phyloP scores from a whole-genome alignment of 1,140 invertebrate genomes.

The Trichonephila clavata region DNA sequence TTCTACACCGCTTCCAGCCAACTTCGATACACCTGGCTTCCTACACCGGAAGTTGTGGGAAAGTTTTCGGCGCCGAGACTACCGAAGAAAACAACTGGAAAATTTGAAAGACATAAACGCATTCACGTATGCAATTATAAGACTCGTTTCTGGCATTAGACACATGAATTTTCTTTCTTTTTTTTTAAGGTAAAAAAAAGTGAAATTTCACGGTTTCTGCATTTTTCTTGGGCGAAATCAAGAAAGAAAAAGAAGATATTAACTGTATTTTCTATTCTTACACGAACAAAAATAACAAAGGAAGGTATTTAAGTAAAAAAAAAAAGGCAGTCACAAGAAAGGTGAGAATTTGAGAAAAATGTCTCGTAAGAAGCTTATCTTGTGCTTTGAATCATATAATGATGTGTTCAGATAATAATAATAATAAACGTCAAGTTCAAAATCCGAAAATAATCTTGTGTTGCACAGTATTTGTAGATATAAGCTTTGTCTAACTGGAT shows the following conservation, averaged over 20 bases:
- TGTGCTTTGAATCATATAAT: too few relatives aligned
- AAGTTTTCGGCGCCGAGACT: not conserved
- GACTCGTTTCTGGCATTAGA: not conserved
- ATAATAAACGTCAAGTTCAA: too few relatives aligned
- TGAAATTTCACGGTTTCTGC: not conserved
- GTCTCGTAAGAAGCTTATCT: too few relatives aligned
- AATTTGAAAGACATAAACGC: not conserved
- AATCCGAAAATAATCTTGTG: too few relatives aligned
- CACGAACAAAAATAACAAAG: not conserved
- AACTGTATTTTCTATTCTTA: not conserved
- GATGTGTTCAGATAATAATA: too few relatives aligned
- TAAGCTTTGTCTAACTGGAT: too few relatives aligned
- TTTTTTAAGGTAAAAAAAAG: not conserved
- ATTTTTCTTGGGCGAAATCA: not conserved
- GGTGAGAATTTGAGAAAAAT: not conserved
- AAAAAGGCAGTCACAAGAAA: not conserved
- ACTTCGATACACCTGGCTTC: slow-evolving; percentile 54
- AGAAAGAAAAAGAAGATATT: not conserved
- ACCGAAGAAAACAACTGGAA: not conserved
- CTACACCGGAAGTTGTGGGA: slow-evolving; percentile 42
- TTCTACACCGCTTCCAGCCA: not conserved
- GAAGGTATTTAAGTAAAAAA: not conserved
- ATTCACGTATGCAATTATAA: not conserved
- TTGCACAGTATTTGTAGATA: too few relatives aligned
- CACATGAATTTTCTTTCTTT: not conserved